These are phyloP conservation scores for Timema podura DNA, from an alignment of 2,888 invertebrate genomes.

Conservation along the genomic window DNA sequence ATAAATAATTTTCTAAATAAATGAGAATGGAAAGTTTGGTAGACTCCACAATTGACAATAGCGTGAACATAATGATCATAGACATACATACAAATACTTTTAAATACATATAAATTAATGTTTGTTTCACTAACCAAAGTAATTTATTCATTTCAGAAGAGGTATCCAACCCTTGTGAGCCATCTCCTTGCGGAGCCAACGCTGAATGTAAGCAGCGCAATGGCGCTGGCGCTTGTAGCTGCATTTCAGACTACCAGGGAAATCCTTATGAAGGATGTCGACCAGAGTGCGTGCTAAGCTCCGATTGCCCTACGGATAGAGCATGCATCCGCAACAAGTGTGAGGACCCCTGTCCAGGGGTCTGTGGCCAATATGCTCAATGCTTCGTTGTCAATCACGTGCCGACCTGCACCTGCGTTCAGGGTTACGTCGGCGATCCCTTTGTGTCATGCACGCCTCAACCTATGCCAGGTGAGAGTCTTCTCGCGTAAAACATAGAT, in stretches of 20 bases:
- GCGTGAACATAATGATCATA: no score
- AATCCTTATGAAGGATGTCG: slow-evolving; percentile 83
- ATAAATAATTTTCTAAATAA: no score
- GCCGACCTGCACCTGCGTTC: slow-evolving; percentile 75
- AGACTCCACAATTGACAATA: no score
- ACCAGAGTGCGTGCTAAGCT: slow-evolving; percentile 81
- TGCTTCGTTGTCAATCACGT: slow-evolving; percentile 82
- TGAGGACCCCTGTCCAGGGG: slow-evolving; percentile 78
- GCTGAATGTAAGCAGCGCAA: slow-evolving; percentile 73
- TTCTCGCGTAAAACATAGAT: no score
- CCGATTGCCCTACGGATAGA: slow-evolving; percentile 78
- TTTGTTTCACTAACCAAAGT: no score
- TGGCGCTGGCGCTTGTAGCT: slow-evolving; percentile 75
- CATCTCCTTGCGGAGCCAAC: slow-evolving; percentile 83
- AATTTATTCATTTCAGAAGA: slow-evolving; percentile 44
- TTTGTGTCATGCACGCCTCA: slow-evolving; percentile 57
- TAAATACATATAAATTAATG: no score
- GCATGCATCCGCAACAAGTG: slow-evolving; percentile 82
- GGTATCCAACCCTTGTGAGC: slow-evolving; percentile 50
- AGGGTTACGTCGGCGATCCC: slow-evolving; percentile 72
- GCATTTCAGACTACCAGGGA: slow-evolving; percentile 75
- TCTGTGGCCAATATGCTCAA: slow-evolving; percentile 77
- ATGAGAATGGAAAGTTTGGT: no score
- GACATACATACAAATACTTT: no score
- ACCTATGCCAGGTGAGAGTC: slow-evolving; percentile 37